phyloP scores from a whole-genome alignment of 2,888 invertebrate genomes.

The Dryobota labecula region DNA sequence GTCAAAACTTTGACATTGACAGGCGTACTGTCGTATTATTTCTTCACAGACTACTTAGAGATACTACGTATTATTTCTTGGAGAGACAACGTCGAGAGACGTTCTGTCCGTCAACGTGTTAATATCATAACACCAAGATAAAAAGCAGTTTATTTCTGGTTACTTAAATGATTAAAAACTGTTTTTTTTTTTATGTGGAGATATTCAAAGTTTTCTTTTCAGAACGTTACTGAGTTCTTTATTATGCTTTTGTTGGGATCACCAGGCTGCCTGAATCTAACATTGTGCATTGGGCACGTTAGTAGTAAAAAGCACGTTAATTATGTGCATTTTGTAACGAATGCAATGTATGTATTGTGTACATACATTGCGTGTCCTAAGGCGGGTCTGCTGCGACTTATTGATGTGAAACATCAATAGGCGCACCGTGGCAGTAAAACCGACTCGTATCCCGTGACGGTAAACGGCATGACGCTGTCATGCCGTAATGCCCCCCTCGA shows the following conservation, averaged over 20 bases:
- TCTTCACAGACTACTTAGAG: too few species aligned
- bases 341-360: not conserved
- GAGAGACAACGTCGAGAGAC: too few species aligned
- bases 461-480: too few species aligned
- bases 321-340: not conserved
- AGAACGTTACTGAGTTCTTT: conserved; percentile 26
- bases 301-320: not conserved
- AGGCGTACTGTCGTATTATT: too few species aligned
- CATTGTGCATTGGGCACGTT: conserved; percentile 11
- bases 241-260: conserved; percentile 16
- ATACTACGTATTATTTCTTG: too few species aligned
- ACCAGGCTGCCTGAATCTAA: not conserved
- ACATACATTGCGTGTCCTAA: not conserved
- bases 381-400: not conserved
- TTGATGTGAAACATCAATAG: too few species aligned
- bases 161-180: not conserved
- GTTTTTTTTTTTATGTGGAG: not conserved
- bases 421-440: too few species aligned
- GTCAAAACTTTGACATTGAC: too few species aligned
- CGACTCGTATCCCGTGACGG: too few species aligned
- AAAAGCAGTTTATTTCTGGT: not conserved
- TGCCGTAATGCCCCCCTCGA: too few species aligned
- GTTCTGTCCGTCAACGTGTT: too few species aligned
- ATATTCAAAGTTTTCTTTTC: not conserved
- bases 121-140: too few species aligned